Evolutionary conservation across 2,888 invertebrate genomes (phyloP).

Genomic region (Choreutis nemorana): DNA sequence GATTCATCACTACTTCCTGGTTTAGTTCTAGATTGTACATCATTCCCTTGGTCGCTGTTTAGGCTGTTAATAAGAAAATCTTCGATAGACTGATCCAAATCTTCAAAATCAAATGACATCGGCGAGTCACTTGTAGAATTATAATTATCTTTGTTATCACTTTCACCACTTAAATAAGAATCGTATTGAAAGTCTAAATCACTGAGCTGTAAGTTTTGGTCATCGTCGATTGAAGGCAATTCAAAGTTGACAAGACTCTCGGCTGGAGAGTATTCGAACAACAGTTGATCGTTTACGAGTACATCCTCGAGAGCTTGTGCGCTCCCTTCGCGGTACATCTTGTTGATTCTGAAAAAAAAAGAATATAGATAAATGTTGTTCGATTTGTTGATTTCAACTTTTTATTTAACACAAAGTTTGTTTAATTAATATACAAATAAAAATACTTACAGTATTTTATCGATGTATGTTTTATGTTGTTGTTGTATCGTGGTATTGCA

Average conservation of each 20-base stretch:
- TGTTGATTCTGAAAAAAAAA: slow-evolving; percentile 25
- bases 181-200: slow-evolving; percentile 48
- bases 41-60: slow-evolving; percentile 19
- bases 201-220: slow-evolving; percentile 40
- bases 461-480: no score
- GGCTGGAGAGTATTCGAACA: slow-evolving; percentile 50
- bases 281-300: slow-evolving; percentile 40
- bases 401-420: no score
- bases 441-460: no score
- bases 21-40: no score
- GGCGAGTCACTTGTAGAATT: slow-evolving; percentile 25
- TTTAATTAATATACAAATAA: no score
- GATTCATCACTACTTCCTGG: slow-evolving; percentile 20
- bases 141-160: slow-evolving; percentile 36
- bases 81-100: slow-evolving; percentile 43
- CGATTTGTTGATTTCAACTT: no score
- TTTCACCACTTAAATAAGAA: slow-evolving; percentile 38
- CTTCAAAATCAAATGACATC: slow-evolving; percentile 42
- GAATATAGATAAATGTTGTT: no score
- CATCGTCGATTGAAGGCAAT: slow-evolving; percentile 32
- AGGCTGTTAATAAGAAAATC: slow-evolving; percentile 32
- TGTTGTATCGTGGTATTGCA: no score
- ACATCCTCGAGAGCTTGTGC: slow-evolving; percentile 37
- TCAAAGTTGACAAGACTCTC: slow-evolving; percentile 57
- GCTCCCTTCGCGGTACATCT: slow-evolving; percentile 42